These are phyloP conservation scores for Pomacea canaliculata DNA, from an alignment of 2,888 invertebrate species.

Conservation along the genomic window DNA sequence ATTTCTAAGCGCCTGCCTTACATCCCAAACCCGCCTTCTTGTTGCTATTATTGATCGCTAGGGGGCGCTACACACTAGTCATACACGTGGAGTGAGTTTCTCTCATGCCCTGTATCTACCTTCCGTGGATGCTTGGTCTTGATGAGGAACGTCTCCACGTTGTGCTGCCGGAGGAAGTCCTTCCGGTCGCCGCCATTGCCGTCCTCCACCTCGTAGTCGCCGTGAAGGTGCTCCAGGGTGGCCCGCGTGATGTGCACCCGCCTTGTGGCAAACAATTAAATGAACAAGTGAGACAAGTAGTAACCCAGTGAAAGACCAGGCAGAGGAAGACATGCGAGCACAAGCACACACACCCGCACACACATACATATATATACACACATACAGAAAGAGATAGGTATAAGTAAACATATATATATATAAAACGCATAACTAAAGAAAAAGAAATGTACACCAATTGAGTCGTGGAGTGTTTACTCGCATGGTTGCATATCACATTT, in stretches of 20 bases:
- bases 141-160: conserved; percentile 86
- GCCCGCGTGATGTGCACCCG: conserved; percentile 87
- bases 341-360: neutral
- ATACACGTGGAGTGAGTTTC: too few species aligned
- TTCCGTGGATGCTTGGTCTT: conserved; percentile 87
- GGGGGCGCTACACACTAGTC: too few species aligned
- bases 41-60: too few species aligned
- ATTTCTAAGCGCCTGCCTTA: too few species aligned
- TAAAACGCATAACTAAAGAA: too few species aligned
- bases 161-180: conserved; percentile 81
- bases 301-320: neutral
- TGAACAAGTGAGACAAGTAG: neutral
- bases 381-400: too few species aligned
- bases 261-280: conserved; percentile 70
- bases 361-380: neutral
- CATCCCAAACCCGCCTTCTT: too few species aligned
- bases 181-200: conserved; percentile 87
- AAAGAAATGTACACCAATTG: too few species aligned
- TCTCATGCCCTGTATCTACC: conserved; percentile 66
- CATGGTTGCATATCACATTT: too few species aligned
- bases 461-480: too few species aligned
- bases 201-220: conserved; percentile 91
- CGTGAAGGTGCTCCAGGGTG: conserved; percentile 86
- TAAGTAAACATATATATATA: too few species aligned
- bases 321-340: neutral